Conservation (phyloP, 2,113 vertebrate genomes). For the Mixornis gularis region DNA sequence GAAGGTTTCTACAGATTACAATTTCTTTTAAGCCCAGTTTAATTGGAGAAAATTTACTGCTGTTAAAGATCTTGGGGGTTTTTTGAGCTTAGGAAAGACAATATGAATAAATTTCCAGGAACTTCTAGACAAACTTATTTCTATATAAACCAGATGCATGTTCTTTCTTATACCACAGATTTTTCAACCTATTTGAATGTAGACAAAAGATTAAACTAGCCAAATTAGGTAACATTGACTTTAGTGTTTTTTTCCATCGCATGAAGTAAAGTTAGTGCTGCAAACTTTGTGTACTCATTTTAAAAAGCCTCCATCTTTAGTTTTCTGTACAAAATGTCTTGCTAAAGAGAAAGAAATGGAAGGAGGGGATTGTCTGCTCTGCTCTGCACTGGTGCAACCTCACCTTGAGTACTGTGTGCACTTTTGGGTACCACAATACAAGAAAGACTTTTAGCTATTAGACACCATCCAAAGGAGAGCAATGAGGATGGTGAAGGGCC, state of each 20-base stretch:
- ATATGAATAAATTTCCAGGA: background rate
- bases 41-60: background rate
- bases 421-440: background rate
- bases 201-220: background rate
- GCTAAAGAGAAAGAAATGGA: background rate
- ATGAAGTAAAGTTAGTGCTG: background rate
- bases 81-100: background rate
- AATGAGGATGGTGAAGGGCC: fast-evolving
- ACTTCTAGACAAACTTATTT: background rate
- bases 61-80: background rate
- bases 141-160: background rate
- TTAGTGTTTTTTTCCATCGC: background rate
- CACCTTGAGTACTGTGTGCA: too few relatives aligned
- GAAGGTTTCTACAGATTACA: background rate
- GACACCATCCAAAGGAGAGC: background rate
- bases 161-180: background rate
- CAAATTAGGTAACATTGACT: background rate
- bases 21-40: slow-evolving; percentile 20
- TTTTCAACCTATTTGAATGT: background rate
- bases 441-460: background rate
- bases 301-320: background rate
- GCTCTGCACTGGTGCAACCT: fast-evolving
- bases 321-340: background rate
- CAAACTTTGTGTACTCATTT: background rate
- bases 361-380: background rate